A percentile compares a stretch with the other conserved stretches of the same genome.
These are phyloP conservation scores for Cybosia mesomella DNA, from an alignment of 2,888 invertebrate species.

Conservation along the genomic window DNA sequence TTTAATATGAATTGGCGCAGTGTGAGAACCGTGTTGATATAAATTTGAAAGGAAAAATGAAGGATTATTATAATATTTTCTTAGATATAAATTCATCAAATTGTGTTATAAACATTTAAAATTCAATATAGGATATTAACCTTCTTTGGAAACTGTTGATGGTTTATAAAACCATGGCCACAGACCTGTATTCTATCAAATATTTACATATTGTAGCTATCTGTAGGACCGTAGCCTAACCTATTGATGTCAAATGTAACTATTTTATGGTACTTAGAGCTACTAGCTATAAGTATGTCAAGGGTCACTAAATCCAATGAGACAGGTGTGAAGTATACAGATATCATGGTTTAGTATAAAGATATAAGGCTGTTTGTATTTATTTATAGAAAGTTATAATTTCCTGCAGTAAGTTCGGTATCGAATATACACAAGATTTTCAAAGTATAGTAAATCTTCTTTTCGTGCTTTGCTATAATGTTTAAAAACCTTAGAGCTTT, in stretches of 20 bases:
- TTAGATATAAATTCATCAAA: background rate
- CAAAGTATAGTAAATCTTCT: no score
- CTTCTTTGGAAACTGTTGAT: background rate
- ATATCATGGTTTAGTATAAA: background rate
- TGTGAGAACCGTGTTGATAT: no score
- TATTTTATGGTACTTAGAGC: background rate
- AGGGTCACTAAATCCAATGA: background rate
- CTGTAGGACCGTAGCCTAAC: constrained; percentile 9
- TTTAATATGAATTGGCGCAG: no score
- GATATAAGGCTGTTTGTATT: background rate
- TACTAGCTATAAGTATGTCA: constrained; percentile 6
- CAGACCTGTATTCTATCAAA: constrained; percentile 5
- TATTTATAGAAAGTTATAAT: background rate
- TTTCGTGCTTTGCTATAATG: no score
- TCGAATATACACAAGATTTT: no score
- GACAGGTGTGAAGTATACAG: background rate
- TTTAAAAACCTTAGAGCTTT: no score
- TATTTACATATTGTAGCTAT: constrained; percentile 10
- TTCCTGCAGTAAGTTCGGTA: background rate
- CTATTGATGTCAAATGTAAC: background rate
- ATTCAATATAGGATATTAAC: background rate
- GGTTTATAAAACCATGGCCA: constrained; percentile 10
- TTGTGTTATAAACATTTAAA: background rate
- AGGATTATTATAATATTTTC: background rate
- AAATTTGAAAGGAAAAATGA: no score